These are phyloP conservation scores for Erinaceus europaeus DNA, from an alignment of 2,113 vertebrate genomes.

Conservation along the genomic window DNA sequence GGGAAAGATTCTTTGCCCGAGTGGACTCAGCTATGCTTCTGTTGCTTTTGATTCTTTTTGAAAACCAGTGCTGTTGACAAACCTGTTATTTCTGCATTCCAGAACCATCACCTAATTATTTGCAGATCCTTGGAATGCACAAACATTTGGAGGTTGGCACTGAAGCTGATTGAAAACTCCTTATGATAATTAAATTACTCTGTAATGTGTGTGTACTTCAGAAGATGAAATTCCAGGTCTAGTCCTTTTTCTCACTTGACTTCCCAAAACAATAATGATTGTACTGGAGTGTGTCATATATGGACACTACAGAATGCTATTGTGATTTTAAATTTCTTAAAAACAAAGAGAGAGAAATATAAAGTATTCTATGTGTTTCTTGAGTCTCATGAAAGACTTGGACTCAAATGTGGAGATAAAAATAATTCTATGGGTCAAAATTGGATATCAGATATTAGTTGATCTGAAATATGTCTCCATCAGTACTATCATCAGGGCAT, in stretches of 20 bases:
- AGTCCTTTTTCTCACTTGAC: neutral
- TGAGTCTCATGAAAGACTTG: neutral
- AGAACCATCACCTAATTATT: neutral
- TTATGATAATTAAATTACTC: neutral
- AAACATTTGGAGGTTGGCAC: neutral
- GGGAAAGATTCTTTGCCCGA: neutral
- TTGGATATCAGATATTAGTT: neutral
- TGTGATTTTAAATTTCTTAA: neutral
- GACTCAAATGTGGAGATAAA: neutral
- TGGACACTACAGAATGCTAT: neutral
- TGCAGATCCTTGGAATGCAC: neutral
- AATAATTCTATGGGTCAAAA: neutral
- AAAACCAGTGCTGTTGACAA: neutral
- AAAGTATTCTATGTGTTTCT: neutral
- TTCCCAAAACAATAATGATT: neutral
- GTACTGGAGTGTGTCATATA: neutral
- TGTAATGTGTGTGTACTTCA: neutral
- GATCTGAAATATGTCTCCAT: constrained; percentile 9
- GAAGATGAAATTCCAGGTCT: neutral
- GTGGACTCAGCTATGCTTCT: neutral
- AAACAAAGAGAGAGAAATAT: neutral
- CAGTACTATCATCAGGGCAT: neutral
- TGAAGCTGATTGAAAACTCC: neutral
- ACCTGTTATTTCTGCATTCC: neutral
- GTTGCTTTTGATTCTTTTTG: neutral